A percentile compares a stretch with the other conserved stretches of the same genome.
phyloP scores from a whole-genome alignment of 2,113 vertebrate genomes.

The Xiphophorus maculatus region DNA sequence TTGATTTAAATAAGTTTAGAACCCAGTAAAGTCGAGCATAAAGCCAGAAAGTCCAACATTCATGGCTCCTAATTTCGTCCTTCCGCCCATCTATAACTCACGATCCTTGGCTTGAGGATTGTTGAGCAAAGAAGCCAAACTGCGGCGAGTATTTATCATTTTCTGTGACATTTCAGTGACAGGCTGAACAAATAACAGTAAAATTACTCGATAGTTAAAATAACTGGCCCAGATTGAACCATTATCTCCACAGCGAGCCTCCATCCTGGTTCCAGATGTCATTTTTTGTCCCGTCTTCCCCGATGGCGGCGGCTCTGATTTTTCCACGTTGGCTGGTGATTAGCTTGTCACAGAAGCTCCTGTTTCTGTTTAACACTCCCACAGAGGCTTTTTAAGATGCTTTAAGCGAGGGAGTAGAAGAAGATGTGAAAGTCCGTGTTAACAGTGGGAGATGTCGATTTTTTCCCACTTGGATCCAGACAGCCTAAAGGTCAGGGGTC shows the following conservation, averaged over 20 bases:
- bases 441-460: constrained; percentile 48
- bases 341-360: constrained; percentile 43
- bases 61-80: not conserved
- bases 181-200: constrained; percentile 4
- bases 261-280: constrained; percentile 35
- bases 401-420: constrained; percentile 40
- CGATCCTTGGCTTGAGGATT: not conserved
- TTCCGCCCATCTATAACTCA: not conserved
- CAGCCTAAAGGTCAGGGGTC: constrained; percentile 54
- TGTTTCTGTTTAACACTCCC: constrained; percentile 47
- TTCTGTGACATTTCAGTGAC: constrained; percentile 3
- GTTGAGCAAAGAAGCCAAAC: not conserved
- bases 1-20: too few relatives aligned
- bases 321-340: constrained; percentile 40
- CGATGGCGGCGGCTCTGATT: not conserved
- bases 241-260: not conserved
- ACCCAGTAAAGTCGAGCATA: too few relatives aligned
- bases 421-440: constrained; percentile 51
- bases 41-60: not conserved
- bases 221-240: not conserved
- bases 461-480: constrained; percentile 56
- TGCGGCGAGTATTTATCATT: not conserved
- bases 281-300: constrained; percentile 11
- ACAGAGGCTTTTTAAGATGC: constrained; percentile 46
- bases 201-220: constrained; percentile 6